phyloP scores from a whole-genome alignment of 2,888 invertebrate species.

The Scaeva pyrastri region DNA sequence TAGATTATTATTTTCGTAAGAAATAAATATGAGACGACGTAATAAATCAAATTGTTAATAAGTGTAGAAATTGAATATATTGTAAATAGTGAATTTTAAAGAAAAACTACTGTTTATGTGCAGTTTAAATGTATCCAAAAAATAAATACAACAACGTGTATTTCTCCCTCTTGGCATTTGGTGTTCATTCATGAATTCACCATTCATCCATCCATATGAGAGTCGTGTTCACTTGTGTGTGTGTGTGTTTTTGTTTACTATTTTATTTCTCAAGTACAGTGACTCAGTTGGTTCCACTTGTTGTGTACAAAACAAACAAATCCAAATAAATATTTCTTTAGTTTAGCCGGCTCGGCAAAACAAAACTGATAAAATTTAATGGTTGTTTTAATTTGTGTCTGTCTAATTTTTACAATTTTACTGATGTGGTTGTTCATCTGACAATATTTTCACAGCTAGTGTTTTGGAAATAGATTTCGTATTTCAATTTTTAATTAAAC shows the following conservation, averaged over 20 bases:
- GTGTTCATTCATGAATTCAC: not conserved
- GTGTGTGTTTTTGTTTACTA: not conserved
- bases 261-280: slow-evolving; percentile 5
- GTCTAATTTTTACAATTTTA: too few relatives aligned
- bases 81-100: not conserved
- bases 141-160: not conserved
- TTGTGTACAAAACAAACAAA: too few relatives aligned
- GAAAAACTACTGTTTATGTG: slow-evolving; percentile 1
- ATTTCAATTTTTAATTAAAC: too few relatives aligned
- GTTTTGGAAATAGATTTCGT: too few relatives aligned
- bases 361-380: too few relatives aligned
- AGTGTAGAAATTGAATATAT: not conserved
- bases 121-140: not conserved
- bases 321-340: too few relatives aligned
- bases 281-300: not conserved
- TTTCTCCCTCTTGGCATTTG: not conserved
- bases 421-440: too few relatives aligned
- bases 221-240: not conserved
- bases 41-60: not conserved
- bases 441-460: too few relatives aligned
- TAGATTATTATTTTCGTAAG: not conserved
- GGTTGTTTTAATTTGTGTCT: too few relatives aligned
- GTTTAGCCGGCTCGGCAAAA: too few relatives aligned
- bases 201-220: not conserved
- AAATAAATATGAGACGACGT: not conserved